Evolutionary conservation across 1,140 invertebrate genomes (phyloP), one percentile per base, ranked within the genome.

Genomic region (Hyposmocoma kahamanoa): DNA sequence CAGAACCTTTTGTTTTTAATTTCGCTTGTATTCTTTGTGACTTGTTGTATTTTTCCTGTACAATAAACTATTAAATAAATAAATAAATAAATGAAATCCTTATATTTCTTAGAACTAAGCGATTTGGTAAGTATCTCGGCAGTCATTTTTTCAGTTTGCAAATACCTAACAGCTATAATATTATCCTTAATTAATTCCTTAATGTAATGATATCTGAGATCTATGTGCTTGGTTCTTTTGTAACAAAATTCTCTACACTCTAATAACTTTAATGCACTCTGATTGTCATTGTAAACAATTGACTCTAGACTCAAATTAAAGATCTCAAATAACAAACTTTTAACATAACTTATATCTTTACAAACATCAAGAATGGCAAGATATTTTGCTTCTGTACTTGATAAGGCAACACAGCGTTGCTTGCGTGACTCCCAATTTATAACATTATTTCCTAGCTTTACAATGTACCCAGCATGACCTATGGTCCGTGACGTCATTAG

Each of bases 381-480:
- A 53, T 65, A 73, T 51, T 82, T 75, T 20, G 73, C 62, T 52
- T 83, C 64, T 13, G 63, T 66, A 13, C 54, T 68, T 38, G 65
- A 76, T 6, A 79, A 39, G 21, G 62, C 48, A 6, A 69, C 46
- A 38, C 26, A 56, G 13, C 53, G 47, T 39, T 79, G 74, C 22
- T 72, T 72, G 24, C 59, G 50, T 13, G 49, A 45, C 30, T 34
- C 41, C 75, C 72, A 72, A 1, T 52, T 53, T 22, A 79, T 56
- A 10, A 53, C 44, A 17, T 42, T 55, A 17, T 49, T 56, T 39
- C 42, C 47, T 13, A 67, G 43, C 13, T 36, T 56, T 47, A 74
- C 54, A 20, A 67, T 28, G 58, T 57, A 77, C 4, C 72, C 75
- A 43, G 54, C 48, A 65, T 13, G 76, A 84, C 42, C 59, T 62